A percentile compares a stretch with the other conserved stretches of the same genome.
These are phyloP conservation scores for Gasterosteus nipponicus DNA, from an alignment of 2,113 vertebrate species.

Conservation along the genomic window DNA sequence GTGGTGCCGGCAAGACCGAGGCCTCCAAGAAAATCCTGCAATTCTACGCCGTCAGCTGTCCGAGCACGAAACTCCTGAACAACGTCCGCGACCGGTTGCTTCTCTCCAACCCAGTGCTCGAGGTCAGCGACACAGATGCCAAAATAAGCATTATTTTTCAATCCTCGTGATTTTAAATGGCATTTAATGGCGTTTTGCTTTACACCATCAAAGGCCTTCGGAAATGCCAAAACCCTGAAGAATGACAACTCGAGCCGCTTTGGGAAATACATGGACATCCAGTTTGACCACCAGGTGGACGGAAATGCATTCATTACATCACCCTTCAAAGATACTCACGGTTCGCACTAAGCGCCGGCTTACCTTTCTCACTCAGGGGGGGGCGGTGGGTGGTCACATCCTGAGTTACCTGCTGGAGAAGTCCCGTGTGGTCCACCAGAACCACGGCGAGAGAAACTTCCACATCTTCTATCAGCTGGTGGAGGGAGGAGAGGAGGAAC, in stretches of 20 bases:
- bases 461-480: constrained; percentile 98
- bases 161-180: not conserved
- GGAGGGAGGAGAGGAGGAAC: constrained; percentile 89
- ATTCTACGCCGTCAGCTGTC: constrained; percentile 93
- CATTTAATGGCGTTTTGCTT: not conserved
- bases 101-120: constrained; percentile 94
- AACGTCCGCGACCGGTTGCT: constrained; percentile 89
- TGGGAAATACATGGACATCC: constrained; percentile 99
- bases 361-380: constrained; percentile 80
- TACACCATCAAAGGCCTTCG: constrained; percentile 88
- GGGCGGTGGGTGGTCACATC: constrained; percentile 94
- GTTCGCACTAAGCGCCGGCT: not conserved
- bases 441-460: constrained; percentile 95
- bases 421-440: constrained; percentile 94
- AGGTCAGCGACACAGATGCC: constrained; percentile 79
- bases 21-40: constrained; percentile 97
- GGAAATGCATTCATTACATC: not conserved
- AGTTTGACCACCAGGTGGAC: constrained; percentile 94
- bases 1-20: constrained; percentile 94
- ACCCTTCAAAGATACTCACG: not conserved
- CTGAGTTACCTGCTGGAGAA: constrained; percentile 97
- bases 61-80: constrained; percentile 88
- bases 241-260: constrained; percentile 99
- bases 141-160: not conserved
- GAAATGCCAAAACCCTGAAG: constrained; percentile 95